Evolutionary conservation across 2,888 invertebrate genomes (phyloP).

Genomic region (Tetragnatha montana): DNA sequence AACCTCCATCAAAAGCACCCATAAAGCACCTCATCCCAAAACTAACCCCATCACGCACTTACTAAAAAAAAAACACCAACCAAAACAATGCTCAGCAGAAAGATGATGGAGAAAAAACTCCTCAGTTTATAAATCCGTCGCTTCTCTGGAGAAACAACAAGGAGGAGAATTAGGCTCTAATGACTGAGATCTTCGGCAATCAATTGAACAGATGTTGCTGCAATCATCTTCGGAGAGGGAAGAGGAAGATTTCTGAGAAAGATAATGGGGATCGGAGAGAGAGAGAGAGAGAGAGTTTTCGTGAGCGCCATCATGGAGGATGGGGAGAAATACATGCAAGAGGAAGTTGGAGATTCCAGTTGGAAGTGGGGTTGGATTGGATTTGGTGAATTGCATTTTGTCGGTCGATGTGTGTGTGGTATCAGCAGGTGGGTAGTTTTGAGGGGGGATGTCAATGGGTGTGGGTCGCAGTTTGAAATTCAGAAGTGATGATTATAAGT

Average conservation of each 20-base stretch:
- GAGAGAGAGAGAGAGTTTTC: slow-evolving; percentile 9
- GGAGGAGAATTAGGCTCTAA: slow-evolving; percentile 38
- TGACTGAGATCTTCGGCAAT: slow-evolving; percentile 6
- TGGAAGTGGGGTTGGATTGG: slow-evolving; percentile 7
- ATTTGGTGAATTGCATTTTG: not conserved
- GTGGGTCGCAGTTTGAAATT: no score
- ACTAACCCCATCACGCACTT: not conserved
- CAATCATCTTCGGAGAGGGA: slow-evolving; percentile 27
- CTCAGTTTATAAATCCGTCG: not conserved
- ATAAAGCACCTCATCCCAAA: not conserved
- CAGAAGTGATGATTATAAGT: no score
- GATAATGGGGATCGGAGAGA: not conserved
- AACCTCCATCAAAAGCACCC: not conserved
- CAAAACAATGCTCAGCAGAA: not conserved
- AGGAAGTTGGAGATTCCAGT: slow-evolving; percentile 9
- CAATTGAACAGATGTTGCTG: slow-evolving; percentile 33
- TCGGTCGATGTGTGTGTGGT: not conserved
- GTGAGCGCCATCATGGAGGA: slow-evolving; percentile 15
- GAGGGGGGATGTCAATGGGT: no score
- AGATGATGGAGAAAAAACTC: not conserved
- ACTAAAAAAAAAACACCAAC: not conserved
- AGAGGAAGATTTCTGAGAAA: slow-evolving; percentile 11
- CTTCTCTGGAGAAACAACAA: not conserved
- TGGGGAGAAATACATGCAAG: not conserved
- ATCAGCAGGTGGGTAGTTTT: not conserved